Evolutionary conservation across 2,113 vertebrate species (phyloP).

Genomic region (Prunella fulvescens): DNA sequence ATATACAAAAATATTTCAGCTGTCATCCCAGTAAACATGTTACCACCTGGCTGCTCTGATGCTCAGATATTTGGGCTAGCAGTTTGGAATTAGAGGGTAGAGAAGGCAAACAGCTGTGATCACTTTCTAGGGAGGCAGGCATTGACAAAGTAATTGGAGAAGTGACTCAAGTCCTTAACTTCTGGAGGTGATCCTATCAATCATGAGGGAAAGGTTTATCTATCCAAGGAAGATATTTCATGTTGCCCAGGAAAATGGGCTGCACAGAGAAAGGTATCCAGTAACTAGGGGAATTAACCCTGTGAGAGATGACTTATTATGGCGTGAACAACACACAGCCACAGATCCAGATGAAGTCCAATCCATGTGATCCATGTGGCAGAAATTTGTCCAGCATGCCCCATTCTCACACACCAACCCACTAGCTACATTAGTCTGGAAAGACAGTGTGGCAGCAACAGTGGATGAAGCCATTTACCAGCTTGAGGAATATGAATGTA

Average conservation of each 20-base stretch:
- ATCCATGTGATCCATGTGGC: not conserved
- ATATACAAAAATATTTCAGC: not conserved
- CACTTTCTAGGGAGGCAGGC: not conserved
- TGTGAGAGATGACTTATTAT: not conserved
- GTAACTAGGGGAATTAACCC: not conserved
- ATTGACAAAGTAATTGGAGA: not conserved
- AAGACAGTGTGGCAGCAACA: not conserved
- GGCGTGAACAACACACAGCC: not conserved
- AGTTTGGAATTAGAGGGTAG: not conserved
- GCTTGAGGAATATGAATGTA: not conserved
- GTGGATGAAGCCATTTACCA: not conserved
- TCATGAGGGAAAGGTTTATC: not conserved
- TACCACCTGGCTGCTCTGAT: not conserved
- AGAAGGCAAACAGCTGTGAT: not conserved
- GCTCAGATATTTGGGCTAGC: not conserved
- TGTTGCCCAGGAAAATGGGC: not conserved
- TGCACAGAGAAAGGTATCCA: not conserved
- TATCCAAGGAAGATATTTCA: not conserved
- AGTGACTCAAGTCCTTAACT: not conserved
- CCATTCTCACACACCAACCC: not conserved
- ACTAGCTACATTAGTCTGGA: not conserved
- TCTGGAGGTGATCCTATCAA: not conserved
- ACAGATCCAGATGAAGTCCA: not conserved
- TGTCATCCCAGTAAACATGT: accelerated
- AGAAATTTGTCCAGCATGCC: not conserved